Base-by-base conservation (phyloP, 2,113 vertebrate genomes). In the Rhipidura dahli region DNA sequence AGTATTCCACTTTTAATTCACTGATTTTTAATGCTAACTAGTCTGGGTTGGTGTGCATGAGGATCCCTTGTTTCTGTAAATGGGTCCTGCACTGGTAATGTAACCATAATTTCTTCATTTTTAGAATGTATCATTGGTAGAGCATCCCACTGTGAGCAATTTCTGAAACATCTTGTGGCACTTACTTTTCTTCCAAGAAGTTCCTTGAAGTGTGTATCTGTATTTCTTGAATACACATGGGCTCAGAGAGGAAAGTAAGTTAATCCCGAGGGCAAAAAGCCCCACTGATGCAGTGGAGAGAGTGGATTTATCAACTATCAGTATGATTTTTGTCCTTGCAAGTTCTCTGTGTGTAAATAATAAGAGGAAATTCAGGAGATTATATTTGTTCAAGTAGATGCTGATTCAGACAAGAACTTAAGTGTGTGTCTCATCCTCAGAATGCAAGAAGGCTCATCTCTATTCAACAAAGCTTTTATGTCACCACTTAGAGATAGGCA, bases 331-430 rank as follows among this genome's bases (percentile, higher is more conserved):
- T 82, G 77, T 66, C 77, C 78, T 96, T 95, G 72, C 35, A 89
- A 35, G 10, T 57, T 87, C 83, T 65, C 28, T 83, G 14, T 88
- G 50, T 81, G 63, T 59, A 94, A 94, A 89, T 47, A 86, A 33
- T 33, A 87, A n/a, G n/a, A 77, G n/a, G 44, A 80, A 94, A 90
- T 92, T 49, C 56, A 88, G 59, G 10, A 70, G 64, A 86, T 75
- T 83, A 37, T 94, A 93, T 96, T 96, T 95, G 77, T 73, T 94
- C 83, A 96, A 95, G 75, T 44, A 95, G 83, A 59, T 89, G 88
- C 83, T 94, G 93, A 96, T 92, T 95, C 87, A 92, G 77, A 59
- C 39, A 57, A 90, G 77, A 63, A 95, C 64, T 93, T 83, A 60
- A 78, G n/a, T 10, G 6, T 44, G 19, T 40, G 19, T 44, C 40